Evolutionary conservation across 2,113 vertebrate genomes (phyloP).

Genomic region (Clarias batrachus): DNA sequence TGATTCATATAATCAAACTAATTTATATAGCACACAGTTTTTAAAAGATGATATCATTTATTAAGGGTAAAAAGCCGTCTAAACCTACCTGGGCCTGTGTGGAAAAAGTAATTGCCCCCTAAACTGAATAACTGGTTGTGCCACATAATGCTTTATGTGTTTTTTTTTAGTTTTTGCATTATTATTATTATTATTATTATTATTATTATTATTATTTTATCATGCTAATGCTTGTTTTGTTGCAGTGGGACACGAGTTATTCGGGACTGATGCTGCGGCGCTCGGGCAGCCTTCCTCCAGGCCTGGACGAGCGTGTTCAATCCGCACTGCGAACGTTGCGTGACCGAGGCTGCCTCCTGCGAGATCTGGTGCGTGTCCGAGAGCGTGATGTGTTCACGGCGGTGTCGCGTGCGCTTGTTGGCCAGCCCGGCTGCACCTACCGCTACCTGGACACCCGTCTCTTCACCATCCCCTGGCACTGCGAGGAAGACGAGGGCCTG

Average conservation of each 20-base stretch:
- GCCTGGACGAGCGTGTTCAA: slow-evolving; percentile 81
- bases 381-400: slow-evolving; percentile 88
- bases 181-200: not conserved
- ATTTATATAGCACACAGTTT: too few species aligned
- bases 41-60: too few species aligned
- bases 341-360: slow-evolving; percentile 81
- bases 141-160: too few species aligned
- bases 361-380: slow-evolving; percentile 88
- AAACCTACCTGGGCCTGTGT: too few species aligned
- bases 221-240: slow-evolving; percentile 47
- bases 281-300: slow-evolving; percentile 74
- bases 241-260: slow-evolving; percentile 90
- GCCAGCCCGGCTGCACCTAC: slow-evolving; percentile 89
- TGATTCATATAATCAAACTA: too few species aligned
- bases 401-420: slow-evolving; percentile 87
- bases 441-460: slow-evolving; percentile 93
- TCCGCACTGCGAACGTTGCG: slow-evolving; percentile 78
- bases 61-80: too few species aligned
- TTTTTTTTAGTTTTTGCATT: not conserved
- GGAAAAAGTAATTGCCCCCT: too few species aligned
- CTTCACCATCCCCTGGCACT: slow-evolving; percentile 92
- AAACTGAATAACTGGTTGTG: too few species aligned
- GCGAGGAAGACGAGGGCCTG: slow-evolving; percentile 66
- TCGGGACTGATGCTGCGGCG: slow-evolving; percentile 81
- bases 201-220: not conserved